A percentile compares a stretch with the other conserved stretches of the same genome.
Conservation (phyloP, 2,888 invertebrate species). For the Ophion slaviceki region DNA sequence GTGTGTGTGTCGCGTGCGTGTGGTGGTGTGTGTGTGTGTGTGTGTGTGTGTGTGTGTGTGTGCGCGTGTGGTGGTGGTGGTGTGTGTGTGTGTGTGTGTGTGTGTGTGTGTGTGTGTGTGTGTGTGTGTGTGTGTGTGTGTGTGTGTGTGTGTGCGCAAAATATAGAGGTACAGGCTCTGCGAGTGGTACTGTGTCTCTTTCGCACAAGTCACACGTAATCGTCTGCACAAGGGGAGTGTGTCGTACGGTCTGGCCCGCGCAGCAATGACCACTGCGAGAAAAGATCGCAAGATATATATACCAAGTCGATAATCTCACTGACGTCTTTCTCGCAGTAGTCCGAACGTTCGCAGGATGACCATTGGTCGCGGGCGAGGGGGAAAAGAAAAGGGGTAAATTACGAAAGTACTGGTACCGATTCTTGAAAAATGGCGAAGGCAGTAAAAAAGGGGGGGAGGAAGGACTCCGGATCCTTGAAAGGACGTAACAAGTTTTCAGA, state of each 20-base stretch:
- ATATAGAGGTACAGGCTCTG: constrained; percentile 19
- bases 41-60: too few species aligned
- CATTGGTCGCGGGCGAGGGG: constrained; percentile 34
- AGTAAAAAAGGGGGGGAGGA: constrained; percentile 18
- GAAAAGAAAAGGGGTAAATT: constrained; percentile 28
- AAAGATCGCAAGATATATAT: constrained; percentile 15
- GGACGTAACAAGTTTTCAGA: constrained; percentile 17
- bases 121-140: too few species aligned
- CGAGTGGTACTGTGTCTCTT: constrained; percentile 29
- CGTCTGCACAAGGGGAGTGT: constrained; percentile 12
- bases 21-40: too few species aligned
- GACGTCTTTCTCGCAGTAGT: constrained; percentile 35
- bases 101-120: too few species aligned
- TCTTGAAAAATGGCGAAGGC: constrained; percentile 30
- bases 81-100: too few species aligned
- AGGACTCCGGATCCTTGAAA: constrained; percentile 13
- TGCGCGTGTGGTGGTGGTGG: too few species aligned
- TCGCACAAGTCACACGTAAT: constrained; percentile 36
- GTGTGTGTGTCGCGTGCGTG: too few species aligned
- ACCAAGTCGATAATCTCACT: constrained; percentile 20
- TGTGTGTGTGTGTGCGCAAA: too few species aligned
- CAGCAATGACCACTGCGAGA: constrained; percentile 24
- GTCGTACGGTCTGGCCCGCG: constrained; percentile 9
- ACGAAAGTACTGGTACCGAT: constrained; percentile 15
- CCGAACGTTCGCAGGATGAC: neutral